A percentile compares a stretch with the other conserved stretches of the same genome.
These are phyloP conservation scores for Hydrotaea diabolus DNA, from an alignment of 2,888 invertebrate species.

Conservation along the genomic window DNA sequence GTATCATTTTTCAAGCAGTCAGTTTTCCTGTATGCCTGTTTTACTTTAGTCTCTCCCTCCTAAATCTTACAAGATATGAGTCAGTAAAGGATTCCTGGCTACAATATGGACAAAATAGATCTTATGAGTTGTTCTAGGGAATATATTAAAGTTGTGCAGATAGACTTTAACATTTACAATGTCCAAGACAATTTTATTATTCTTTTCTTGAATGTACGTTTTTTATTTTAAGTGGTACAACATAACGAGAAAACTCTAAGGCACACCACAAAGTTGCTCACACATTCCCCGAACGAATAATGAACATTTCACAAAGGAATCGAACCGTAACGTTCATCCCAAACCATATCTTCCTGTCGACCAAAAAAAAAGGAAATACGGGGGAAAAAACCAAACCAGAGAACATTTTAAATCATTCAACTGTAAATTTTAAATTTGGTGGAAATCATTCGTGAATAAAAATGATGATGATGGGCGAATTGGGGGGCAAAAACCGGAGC, in stretches of 20 bases:
- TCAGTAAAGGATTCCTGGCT: no score
- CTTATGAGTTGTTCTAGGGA: no score
- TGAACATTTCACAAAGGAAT: conserved; percentile 28
- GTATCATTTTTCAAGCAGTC: no score
- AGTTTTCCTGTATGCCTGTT: no score
- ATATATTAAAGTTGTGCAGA: no score
- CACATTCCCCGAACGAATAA: conserved; percentile 15
- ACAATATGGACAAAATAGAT: no score
- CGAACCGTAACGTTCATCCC: conserved; percentile 26
- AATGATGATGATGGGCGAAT: conserved; percentile 23
- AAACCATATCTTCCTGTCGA: neutral
- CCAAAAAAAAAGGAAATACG: neutral
- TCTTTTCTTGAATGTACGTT: no score
- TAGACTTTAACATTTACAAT: no score
- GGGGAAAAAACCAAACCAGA: neutral
- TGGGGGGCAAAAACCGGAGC: neutral
- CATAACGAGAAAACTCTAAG: neutral
- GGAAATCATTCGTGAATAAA: conserved; percentile 39
- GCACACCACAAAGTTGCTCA: neutral
- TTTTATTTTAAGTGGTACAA: no score
- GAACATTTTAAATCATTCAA: conserved; percentile 37
- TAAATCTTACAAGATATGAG: no score
- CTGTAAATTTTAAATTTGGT: conserved; percentile 40
- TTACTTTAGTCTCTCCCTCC: no score
- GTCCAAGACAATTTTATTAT: no score